Evolutionary conservation across 2,888 invertebrate species (phyloP).

Genomic region (Antheraea assamensis): DNA sequence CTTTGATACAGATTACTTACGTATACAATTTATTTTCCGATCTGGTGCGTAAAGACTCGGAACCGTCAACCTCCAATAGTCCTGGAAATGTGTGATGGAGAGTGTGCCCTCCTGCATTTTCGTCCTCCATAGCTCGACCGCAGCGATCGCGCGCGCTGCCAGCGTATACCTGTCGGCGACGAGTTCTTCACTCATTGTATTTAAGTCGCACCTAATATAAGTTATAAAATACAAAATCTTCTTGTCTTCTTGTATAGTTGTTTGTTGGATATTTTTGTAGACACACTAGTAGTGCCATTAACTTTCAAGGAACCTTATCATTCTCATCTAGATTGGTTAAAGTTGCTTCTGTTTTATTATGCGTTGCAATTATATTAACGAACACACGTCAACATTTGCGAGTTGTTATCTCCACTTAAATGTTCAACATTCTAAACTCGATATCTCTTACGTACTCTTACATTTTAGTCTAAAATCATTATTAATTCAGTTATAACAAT

Average conservation of each 20-base stretch:
- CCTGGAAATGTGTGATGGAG: slow-evolving; percentile 84
- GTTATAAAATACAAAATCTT: background rate
- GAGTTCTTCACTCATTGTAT: slow-evolving; percentile 39
- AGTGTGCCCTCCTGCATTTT: slow-evolving; percentile 83
- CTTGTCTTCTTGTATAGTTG: background rate
- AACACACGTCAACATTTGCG: background rate
- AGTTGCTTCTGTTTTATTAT: background rate
- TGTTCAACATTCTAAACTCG: background rate
- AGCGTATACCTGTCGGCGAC: slow-evolving; percentile 61
- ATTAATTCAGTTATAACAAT: background rate
- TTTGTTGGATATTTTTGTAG: background rate
- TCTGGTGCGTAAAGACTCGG: slow-evolving; percentile 88
- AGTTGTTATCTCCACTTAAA: background rate
- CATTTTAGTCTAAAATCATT: background rate
- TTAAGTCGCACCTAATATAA: slow-evolving; percentile 19
- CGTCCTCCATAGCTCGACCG: slow-evolving; percentile 81
- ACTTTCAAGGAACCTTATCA: background rate
- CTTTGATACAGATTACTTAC: slow-evolving; percentile 39
- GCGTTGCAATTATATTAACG: background rate
- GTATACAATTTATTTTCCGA: slow-evolving; percentile 85
- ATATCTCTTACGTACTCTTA: background rate
- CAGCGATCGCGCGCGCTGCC: slow-evolving; percentile 68
- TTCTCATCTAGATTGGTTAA: background rate
- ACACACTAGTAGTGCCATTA: background rate
- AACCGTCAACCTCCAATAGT: slow-evolving; percentile 88